Evolutionary conservation across 2,888 invertebrate genomes (phyloP), one percentile per base, ranked within the genome.

Genomic region (Atrina japonica): DNA sequence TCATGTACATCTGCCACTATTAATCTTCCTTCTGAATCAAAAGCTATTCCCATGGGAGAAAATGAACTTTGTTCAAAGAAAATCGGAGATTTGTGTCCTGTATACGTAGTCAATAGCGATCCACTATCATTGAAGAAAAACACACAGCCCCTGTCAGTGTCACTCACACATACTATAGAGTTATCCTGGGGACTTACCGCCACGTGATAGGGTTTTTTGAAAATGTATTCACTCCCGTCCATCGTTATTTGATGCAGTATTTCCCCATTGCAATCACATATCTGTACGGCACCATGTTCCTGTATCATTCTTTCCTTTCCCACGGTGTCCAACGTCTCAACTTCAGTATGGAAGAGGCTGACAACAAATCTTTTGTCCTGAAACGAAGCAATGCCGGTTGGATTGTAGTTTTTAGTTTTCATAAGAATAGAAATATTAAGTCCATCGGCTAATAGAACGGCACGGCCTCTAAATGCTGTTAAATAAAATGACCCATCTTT

Each of bases 91-190:
- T 35, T 23, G 11, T 7, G 18, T 6, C 53, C 53, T 7, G 30
- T 53, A 18, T 53, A 53, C 1, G 30, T 29, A 14, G 29, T 27
- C 29, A 29, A 18, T n/a, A 53, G 35, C 11, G 14, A 9, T 16
- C 30, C 53, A 16, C 21, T 21, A 7, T 53, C 29, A n/a, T 23
- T 29, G 21, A 53, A 53, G 35, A 53, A 30, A 29, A 30, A 53
- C 29, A 53, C 30, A 53, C 53, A 53, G 1, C 21, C 35, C 29
- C 14, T 27, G 2, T 53, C 53, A 11, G 21, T 30, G n/a, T 53
- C 53, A 16, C 30, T 18, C 18, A 53, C 29, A 53, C 53, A 53
- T n/a, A 53, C 30, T 16, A 21, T 53, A n/a, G n/a, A n/a, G 29
- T 27, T 16, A 53, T 53, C 35, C 21, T 11, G 21, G n/a, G n/a